phyloP scores from a whole-genome alignment of 1,140 invertebrate species.

The Euura saliciscinereae region DNA sequence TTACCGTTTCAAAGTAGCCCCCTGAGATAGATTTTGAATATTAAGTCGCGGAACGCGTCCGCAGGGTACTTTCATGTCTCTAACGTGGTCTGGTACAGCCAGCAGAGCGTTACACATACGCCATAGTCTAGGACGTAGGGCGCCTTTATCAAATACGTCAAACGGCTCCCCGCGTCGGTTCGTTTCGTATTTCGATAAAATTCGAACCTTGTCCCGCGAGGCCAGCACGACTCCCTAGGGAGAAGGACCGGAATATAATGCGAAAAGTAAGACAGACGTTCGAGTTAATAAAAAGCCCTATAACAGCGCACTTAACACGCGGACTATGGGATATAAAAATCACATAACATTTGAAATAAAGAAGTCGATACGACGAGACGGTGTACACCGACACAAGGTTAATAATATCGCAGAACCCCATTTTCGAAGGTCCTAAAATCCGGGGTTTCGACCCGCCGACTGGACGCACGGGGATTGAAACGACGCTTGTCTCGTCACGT shows the following conservation, averaged over 20 bases:
- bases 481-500: conserved; percentile 10
- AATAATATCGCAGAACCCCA: not conserved
- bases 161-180: not conserved
- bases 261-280: not conserved
- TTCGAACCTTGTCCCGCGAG: not conserved
- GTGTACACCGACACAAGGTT: not conserved
- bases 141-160: too few species aligned
- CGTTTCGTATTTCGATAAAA: not conserved
- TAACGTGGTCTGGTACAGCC: too few species aligned
- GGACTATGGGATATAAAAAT: conserved; percentile 1
- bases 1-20: too few species aligned
- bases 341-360: conserved; percentile 7
- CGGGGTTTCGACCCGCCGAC: not conserved
- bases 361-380: not conserved
- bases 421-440: not conserved
- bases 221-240: not conserved
- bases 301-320: conserved; percentile 1
- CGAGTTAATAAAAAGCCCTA: not conserved
- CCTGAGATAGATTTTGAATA: too few species aligned
- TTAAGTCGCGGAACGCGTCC: too few species aligned
- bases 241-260: not conserved
- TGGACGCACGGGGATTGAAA: conserved; percentile 5
- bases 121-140: too few species aligned
- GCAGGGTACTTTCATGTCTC: too few species aligned
- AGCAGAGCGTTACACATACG: too few species aligned